Evolutionary conservation across 2,113 vertebrate species (phyloP).

Genomic region (Triplophysa rosa): DNA sequence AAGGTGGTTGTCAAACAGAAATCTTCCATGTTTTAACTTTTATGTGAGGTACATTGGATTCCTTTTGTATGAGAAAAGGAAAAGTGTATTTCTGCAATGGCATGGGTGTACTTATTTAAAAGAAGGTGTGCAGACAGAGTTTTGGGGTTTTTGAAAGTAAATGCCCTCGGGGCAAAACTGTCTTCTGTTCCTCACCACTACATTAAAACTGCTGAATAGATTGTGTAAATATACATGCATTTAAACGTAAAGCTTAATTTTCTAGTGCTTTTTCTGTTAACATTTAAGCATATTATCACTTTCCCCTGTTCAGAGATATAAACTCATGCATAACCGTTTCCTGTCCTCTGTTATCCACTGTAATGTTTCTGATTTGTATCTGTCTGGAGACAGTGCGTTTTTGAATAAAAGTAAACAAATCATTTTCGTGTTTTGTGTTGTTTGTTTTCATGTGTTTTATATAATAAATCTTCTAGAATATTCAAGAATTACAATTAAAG

Average conservation of each 20-base stretch:
- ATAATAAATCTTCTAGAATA: background rate
- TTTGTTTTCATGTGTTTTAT: slow-evolving; percentile 53
- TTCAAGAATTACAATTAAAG: background rate
- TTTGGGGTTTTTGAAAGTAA: slow-evolving; percentile 29
- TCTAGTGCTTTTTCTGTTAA: slow-evolving; percentile 86
- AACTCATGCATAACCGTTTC: slow-evolving; percentile 78
- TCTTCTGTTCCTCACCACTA: slow-evolving; percentile 98
- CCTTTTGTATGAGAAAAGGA: slow-evolving; percentile 38
- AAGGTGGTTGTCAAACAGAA: slow-evolving; percentile 59
- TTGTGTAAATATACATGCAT: slow-evolving; percentile 80
- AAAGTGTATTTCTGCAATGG: slow-evolving; percentile 33
- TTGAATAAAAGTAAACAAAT: slow-evolving; percentile 99
- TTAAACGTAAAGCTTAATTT: slow-evolving; percentile 90
- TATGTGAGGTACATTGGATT: slow-evolving; percentile 37
- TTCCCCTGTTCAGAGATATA: slow-evolving; percentile 82
- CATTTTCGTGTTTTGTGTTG: slow-evolving; percentile 47
- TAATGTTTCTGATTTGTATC: slow-evolving; percentile 99
- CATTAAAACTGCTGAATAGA: slow-evolving; percentile 99
- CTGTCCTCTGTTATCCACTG: slow-evolving; percentile 97
- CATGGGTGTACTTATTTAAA: slow-evolving; percentile 47
- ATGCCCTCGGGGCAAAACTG: slow-evolving; percentile 65
- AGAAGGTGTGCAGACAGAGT: slow-evolving; percentile 31
- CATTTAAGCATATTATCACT: slow-evolving; percentile 82
- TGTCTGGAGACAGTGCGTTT: slow-evolving; percentile 99
- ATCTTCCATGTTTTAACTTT: slow-evolving; percentile 71